Evolutionary conservation across 2,797 vertebrate genomes (phyloP).

Genomic region (Anguilla megastoma): DNA sequence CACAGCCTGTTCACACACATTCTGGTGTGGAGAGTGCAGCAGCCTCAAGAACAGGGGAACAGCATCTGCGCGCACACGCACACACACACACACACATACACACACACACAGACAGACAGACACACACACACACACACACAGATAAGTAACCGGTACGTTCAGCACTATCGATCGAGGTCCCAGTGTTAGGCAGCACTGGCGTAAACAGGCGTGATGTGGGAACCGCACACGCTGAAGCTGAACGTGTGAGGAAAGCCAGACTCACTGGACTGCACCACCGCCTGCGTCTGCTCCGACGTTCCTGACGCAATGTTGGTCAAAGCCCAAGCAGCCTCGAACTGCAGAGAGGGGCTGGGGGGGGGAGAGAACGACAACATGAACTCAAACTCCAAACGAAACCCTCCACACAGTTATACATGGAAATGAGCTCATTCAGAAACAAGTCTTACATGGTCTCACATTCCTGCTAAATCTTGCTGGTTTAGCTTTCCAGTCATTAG

Average conservation of each 20-base stretch:
- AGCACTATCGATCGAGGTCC: background rate
- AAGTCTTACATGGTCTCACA: background rate
- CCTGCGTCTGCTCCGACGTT: conserved; percentile 98
- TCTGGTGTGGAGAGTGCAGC: conserved; percentile 96
- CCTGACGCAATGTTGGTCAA: conserved; percentile 98
- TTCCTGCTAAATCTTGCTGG: background rate
- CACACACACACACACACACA: background rate
- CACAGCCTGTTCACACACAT: conserved; percentile 97
- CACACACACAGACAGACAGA: conserved; percentile 76
- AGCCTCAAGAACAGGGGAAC: conserved; percentile 95
- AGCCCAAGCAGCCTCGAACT: conserved; percentile 99
- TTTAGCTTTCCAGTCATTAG: background rate
- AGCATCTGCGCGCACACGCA: conserved; percentile 77
- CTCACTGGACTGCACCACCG: conserved; percentile 97
- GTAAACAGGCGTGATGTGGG: background rate
- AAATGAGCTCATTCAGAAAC: background rate
- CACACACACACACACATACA: background rate
- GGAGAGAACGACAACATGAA: background rate
- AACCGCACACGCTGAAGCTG: background rate
- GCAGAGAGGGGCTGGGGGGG: conserved; percentile 87
- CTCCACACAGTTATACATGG: background rate
- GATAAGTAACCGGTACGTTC: background rate
- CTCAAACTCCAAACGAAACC: background rate
- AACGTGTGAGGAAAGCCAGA: conserved; percentile 42
- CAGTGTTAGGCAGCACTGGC: background rate